Base-by-base conservation (phyloP, 2,797 vertebrate genomes). In the Argyrosomus regius region DNA sequence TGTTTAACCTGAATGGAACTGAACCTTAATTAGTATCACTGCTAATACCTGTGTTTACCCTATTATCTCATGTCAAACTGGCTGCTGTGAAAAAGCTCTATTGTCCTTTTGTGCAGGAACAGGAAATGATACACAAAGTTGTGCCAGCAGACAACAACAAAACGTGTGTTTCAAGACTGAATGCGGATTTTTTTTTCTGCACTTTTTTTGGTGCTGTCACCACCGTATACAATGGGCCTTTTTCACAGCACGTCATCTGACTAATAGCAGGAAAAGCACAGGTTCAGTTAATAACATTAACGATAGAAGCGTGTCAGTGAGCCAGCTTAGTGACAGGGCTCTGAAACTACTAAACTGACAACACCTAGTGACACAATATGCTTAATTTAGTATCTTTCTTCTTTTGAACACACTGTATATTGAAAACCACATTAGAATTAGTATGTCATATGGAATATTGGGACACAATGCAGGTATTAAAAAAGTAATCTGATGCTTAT, bases 171-270 rank as follows among this genome's bases (percentile, higher is more conserved):
- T 39, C 22, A 26, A 17, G 3, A 56, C 3, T 56, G 3, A 16
- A 14, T 26, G 24, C 24, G 4, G 1, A 5, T 28, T 60, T 3
- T 6, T 6, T 39, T 41, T 22, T 11, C 6, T 63, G 46, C 31
- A 24, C 48, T 48, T 9, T 48, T 6, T 50, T 28, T 50, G 18
- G 26, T 11, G 50, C 31, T 60, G 49, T 53, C 41, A 41, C 6
- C 9, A 8, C 20, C 18, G 48, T 22, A 6, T 24, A 59, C 4
- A 54, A 31, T 1, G 2, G 13, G 12, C 4, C 12, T 4, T 2
- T 72, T 72, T 62, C 35, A 41, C 6, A 11, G 39, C 35, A 62
- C 53, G 18, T 49, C n/a, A 43, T 61, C 18, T 52, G 48, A 52
- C 16, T 52, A 3, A 50, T 11, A 3, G 43, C 11, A 50, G 56